A percentile compares a stretch with the other conserved stretches of the same genome.
Conservation (phyloP, 92 coral and sea anemone species). For the Micromussa lordhowensis region DNA sequence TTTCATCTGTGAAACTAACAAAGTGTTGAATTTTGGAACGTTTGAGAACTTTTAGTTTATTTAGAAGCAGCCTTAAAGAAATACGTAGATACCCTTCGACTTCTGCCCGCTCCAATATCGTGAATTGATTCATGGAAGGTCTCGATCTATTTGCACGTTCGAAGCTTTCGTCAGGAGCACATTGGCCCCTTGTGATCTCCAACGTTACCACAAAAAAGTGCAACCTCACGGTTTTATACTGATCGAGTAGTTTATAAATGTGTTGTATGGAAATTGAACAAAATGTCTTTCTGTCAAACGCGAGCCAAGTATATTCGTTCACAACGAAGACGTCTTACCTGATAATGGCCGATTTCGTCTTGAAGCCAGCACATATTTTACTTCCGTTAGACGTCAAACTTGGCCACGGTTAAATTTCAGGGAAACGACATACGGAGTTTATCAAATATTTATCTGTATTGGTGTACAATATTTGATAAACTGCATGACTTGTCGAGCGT, state of each 20-base stretch:
- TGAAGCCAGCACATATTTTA: neutral
- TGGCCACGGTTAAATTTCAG: neutral
- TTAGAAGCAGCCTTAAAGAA: neutral
- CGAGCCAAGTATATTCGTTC: neutral
- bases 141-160: neutral
- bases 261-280: neutral
- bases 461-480: neutral
- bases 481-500: neutral
- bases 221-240: neutral
- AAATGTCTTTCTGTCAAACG: slow-evolving; percentile 3
- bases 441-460: slow-evolving; percentile 8
- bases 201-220: neutral
- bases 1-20: slow-evolving; percentile 72
- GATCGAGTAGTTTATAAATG: neutral
- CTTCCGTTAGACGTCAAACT: slow-evolving; percentile 7
- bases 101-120: slow-evolving; percentile 23
- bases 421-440: neutral
- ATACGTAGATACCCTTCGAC: neutral
- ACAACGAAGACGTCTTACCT: neutral
- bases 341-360: neutral
- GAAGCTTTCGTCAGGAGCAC: neutral
- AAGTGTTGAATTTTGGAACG: slow-evolving; percentile 10
- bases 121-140: neutral
- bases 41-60: slow-evolving; percentile 12
- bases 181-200: neutral